Evolutionary conservation across 1,140 invertebrate species (phyloP).

Genomic region (Teleogryllus occipitalis): DNA sequence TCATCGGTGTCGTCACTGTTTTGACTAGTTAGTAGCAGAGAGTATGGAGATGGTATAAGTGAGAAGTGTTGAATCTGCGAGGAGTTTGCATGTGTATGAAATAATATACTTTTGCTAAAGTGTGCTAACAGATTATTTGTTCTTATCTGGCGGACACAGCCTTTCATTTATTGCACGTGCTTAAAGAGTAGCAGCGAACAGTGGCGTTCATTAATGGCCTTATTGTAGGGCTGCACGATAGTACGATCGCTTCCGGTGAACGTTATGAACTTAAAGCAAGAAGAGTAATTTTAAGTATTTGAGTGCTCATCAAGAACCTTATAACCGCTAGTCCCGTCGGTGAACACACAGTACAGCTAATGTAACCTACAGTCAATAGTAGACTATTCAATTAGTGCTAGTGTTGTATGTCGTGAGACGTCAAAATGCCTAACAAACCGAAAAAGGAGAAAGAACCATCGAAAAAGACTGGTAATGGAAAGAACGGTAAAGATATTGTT

Average conservation of each 20-base stretch:
- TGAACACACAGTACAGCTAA: background rate
- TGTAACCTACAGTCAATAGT: background rate
- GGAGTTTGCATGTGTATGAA: background rate
- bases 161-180: background rate
- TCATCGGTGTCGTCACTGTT: constrained; percentile 3
- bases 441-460: background rate
- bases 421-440: background rate
- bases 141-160: background rate
- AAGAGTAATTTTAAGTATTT: background rate
- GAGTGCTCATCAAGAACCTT: too few relatives aligned
- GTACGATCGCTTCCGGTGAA: background rate
- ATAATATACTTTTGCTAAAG: background rate
- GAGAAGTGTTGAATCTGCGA: background rate
- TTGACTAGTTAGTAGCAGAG: background rate
- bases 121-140: background rate
- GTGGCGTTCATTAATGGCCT: too few relatives aligned
- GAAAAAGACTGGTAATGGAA: background rate
- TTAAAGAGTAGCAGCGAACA: background rate
- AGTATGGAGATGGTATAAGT: background rate
- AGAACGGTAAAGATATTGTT: background rate
- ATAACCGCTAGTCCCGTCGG: background rate
- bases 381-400: background rate
- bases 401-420: background rate
- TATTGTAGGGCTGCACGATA: too few relatives aligned
- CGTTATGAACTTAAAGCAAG: background rate